Base-by-base conservation (phyloP, 2,797 vertebrate species). In the Phrynocephalus forsythii region DNA sequence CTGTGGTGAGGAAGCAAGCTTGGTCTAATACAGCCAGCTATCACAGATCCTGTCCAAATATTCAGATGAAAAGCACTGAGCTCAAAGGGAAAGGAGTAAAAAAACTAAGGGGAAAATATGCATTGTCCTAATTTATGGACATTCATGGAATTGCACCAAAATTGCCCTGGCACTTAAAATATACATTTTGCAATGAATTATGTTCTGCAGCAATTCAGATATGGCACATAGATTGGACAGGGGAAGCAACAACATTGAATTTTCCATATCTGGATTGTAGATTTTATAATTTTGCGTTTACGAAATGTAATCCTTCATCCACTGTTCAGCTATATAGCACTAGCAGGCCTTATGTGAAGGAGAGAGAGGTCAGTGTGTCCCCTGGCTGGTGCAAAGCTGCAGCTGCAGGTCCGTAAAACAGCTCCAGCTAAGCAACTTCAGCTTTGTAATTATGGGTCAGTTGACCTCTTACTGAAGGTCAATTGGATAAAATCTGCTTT, bases 401-500 rank as follows among this genome's bases (percentile, higher is more conserved):
- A 79, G 85, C 52, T 87, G 68, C 50, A 80, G 79, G 71, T 52
- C 63, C 9, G 75, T 67, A 82, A 79, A 77, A 50, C 69, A 89
- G 71, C 83, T 88, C 80, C 72, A 75, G 69, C 76, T 63, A 88
- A 77, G 78, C 83, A 77, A 89, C 68, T 84, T 90, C 91, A 80
- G 86, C 82, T 87, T 69, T 89, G 79, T 90, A 89, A 92, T 90
- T 92, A 90, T 89, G 85, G 83, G 86, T 86, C 84, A 79, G 80
- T 85, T 85, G 86, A 90, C 85, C 86, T 82, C 84, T 69, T 56
- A 63, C 72, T 69, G 75, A 87, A 89, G 89, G 89, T 90, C 86
- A 89, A 87, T 83, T 87, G 85, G 89, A 89, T 90, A 81, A 90
- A 88, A 91, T 91, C 84, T 77, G 81, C 83, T 89, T 86, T 88